These are phyloP conservation scores for Xanthia icteritia DNA, from an alignment of 2,888 invertebrate species.

Conservation along the genomic window DNA sequence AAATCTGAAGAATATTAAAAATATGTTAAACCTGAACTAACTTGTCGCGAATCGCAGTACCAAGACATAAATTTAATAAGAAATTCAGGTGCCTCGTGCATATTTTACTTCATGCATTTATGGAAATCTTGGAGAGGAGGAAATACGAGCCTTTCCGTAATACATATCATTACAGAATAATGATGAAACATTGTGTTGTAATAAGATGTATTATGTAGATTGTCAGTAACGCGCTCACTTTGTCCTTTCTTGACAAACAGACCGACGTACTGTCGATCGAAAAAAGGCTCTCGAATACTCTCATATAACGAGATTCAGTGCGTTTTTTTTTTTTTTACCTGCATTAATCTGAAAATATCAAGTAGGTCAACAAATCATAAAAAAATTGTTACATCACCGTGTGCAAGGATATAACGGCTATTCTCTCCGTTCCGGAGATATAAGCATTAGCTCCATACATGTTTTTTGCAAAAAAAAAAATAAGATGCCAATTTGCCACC, in stretches of 20 bases:
- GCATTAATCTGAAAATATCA: no score
- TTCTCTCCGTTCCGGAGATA: no score
- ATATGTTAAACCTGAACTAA: slow-evolving; percentile 12
- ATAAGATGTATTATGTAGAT: slow-evolving; percentile 7
- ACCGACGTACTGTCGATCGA: not conserved
- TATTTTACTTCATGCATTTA: slow-evolving; percentile 37
- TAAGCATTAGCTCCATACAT: no score
- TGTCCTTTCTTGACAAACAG: not conserved
- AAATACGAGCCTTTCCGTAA: not conserved
- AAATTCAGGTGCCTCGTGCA: slow-evolving; percentile 1
- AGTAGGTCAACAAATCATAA: no score
- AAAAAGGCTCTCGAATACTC: no score
- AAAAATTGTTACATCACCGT: no score
- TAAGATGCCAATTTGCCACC: no score
- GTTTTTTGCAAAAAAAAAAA: no score
- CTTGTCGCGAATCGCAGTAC: slow-evolving; percentile 12
- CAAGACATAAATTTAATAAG: slow-evolving; percentile 33
- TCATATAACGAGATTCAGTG: no score
- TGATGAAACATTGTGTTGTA: not conserved
- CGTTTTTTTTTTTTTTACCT: no score
- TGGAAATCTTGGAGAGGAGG: not conserved
- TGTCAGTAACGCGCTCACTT: not conserved
- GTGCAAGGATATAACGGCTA: no score
- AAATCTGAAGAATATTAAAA: slow-evolving; percentile 1
- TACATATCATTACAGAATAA: not conserved